Evolutionary conservation across 2,797 vertebrate species (phyloP).

Genomic region (Muscicapa comitata): DNA sequence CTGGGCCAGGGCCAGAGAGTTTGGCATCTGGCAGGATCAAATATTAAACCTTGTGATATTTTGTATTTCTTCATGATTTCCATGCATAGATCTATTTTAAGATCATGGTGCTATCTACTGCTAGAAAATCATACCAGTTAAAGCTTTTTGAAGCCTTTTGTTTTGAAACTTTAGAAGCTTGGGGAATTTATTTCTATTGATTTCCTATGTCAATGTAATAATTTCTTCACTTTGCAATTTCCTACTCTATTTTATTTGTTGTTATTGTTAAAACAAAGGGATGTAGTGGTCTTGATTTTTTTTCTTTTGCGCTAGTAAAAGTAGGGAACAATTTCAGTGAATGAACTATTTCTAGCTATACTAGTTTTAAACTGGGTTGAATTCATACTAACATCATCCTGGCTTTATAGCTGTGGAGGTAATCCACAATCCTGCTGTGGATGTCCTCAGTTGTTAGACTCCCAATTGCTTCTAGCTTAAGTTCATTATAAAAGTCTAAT

Average conservation of each 20-base stretch:
- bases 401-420: background rate
- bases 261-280: background rate
- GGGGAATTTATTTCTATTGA: background rate
- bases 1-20: conserved; percentile 5
- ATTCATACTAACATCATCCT: background rate
- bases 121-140: background rate
- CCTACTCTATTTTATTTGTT: background rate
- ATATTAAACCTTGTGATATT: background rate
- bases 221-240: background rate
- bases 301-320: background rate
- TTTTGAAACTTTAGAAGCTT: background rate
- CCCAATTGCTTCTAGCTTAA: background rate
- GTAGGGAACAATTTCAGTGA: background rate
- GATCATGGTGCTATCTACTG: background rate
- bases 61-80: background rate
- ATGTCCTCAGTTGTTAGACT: background rate
- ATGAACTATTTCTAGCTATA: background rate
- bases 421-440: background rate
- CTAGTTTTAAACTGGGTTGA: background rate
- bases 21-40: conserved; percentile 7
- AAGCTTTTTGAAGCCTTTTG: background rate
- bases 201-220: background rate
- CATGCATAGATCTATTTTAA: background rate
- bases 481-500: background rate
- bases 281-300: background rate